These are phyloP conservation scores for Ostrea denselamellosa DNA, from an alignment of 1,140 invertebrate genomes.

Conservation along the genomic window DNA sequence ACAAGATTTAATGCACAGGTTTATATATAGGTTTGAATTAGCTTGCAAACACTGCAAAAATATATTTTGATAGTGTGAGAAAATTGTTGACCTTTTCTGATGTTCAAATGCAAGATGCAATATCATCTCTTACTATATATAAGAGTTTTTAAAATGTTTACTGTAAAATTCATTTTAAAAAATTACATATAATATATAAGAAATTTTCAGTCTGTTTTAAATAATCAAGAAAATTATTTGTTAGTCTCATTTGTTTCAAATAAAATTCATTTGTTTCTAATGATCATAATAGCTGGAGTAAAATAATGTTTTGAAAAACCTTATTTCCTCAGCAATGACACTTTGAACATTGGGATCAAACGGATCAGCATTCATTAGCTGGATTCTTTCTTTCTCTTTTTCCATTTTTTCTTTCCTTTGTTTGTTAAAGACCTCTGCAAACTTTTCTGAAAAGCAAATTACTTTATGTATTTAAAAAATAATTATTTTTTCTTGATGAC, in stretches of 20 bases:
- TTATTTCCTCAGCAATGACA: constrained; percentile 96
- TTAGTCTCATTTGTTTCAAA: neutral
- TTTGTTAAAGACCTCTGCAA: constrained; percentile 86
- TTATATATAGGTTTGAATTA: too few species aligned
- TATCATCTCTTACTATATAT: too few species aligned
- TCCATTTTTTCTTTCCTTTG: constrained; percentile 68
- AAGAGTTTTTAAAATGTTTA: too few species aligned
- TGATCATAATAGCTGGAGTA: neutral
- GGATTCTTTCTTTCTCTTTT: constrained; percentile 86
- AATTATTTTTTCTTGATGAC: too few species aligned
- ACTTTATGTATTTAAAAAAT: neutral
- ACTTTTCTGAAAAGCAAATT: constrained; percentile 84
- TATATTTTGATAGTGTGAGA: too few species aligned
- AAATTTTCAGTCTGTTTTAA: too few species aligned
- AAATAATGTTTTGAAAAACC: constrained; percentile 66
- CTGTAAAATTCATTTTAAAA: neutral
- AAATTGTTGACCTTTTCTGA: too few species aligned
- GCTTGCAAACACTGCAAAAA: too few species aligned
- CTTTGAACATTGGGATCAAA: constrained; percentile 96
- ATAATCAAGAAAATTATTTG: too few species aligned
- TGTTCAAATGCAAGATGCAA: too few species aligned
- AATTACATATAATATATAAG: too few species aligned
- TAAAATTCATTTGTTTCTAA: neutral
- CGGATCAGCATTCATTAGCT: constrained; percentile 95
- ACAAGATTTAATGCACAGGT: too few species aligned